Base-by-base conservation (phyloP, 2,113 vertebrate species). In the Falco punctatus region DNA sequence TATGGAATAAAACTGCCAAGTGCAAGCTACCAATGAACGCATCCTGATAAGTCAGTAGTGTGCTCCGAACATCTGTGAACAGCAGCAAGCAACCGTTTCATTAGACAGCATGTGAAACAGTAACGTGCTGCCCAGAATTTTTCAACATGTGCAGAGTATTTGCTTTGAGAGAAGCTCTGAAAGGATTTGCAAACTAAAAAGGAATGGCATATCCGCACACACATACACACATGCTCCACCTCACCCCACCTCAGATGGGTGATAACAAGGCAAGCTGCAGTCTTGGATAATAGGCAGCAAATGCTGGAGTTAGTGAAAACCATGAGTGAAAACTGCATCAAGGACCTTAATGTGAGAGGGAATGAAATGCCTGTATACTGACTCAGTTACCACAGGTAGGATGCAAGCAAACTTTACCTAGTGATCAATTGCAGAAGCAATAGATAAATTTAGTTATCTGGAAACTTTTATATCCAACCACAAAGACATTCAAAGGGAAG, bases 1-100 rank as follows among this genome's bases (percentile, higher is more conserved):
- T 91, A n/a, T n/a, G 35, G 57, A 91, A 62, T 82, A 57, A 80
- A 95, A 46, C 48, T 88, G 19, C 28, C 44, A 82, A 80, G 26
- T 52, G 32, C 51, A 89, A 91, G 35, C 46, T 82, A 40, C 57
- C 42, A 67, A 7, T 48, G 67, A 91, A 75, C 19, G 19, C 26
- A 35, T 61, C 7, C 48, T 72, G 24, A 2, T 79, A 79, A 91
- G 35, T 80, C 52, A 77, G 49, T 38, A 10, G 30, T 81, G 44
- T n/a, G 61, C 69, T 96, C 81, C 64, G 61, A 95, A 94, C 77
- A 71, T 89, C 95, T 74, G 52, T 49, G 77, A 94, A 90, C 55
- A 71, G 55, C 82, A 91, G 69, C 86, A 78, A 62, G 55, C 33
- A 81, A 13, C 35, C 42, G 26, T 86, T 92, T 81, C 75, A 71